These are phyloP conservation scores for Acanthurus lineatus DNA, from an alignment of 2,797 vertebrate genomes.

Conservation along the genomic window DNA sequence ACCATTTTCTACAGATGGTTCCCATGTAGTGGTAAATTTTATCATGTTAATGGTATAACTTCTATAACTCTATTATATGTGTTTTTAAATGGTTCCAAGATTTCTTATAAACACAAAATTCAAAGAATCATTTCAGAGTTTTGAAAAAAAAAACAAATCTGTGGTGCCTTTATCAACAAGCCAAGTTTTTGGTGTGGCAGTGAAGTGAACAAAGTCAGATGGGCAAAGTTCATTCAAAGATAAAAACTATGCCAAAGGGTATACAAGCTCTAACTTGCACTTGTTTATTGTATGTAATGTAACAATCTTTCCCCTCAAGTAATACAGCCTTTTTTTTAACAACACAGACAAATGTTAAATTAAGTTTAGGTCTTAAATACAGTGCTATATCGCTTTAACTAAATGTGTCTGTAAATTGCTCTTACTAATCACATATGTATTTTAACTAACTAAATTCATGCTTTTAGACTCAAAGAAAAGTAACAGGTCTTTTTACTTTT, in stretches of 20 bases:
- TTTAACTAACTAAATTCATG: background rate
- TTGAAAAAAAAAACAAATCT: no score
- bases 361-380: background rate
- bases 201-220: background rate
- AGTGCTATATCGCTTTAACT: background rate
- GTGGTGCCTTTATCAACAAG: no score
- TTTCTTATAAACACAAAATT: background rate
- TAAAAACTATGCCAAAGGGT: slow-evolving; percentile 67
- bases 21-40: background rate
- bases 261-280: background rate
- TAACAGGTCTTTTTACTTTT: background rate
- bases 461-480: background rate
- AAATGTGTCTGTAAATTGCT: no score
- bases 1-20: background rate
- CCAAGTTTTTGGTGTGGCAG: background rate
- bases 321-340: background rate
- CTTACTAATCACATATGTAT: background rate
- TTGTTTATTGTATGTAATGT: background rate
- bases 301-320: background rate
- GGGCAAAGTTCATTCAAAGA: slow-evolving; percentile 70
- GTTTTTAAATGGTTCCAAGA: background rate
- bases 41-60: background rate
- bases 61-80: background rate
- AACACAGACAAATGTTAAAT: background rate
- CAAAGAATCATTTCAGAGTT: background rate